Base-by-base conservation (phyloP, 2,888 invertebrate genomes). In the Ennomos fuscantarius region DNA sequence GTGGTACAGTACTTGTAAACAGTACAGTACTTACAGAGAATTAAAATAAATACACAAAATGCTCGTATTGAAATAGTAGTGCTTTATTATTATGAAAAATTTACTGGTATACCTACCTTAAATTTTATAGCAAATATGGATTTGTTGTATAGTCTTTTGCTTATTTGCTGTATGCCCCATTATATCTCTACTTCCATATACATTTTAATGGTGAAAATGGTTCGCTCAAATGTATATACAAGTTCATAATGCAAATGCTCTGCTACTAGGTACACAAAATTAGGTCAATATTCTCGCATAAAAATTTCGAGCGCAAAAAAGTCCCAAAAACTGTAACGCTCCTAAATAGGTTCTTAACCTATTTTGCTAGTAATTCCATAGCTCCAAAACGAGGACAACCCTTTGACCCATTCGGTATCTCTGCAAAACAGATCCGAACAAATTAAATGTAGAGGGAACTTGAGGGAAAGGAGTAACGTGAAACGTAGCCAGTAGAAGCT, bases 281-380 rank as follows among this genome's bases (percentile, higher is more conserved):
- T 70, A 60, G 74, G 78, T 74, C 74, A 77, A 72, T 71, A 70
- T 66, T 67, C 63, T 55, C 60, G 66, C 60, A 70, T 65, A 71
- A 70, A 24, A 76, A 66, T 60, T 66, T 63, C 62, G 65, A 65
- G 62, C 62, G 60, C 52, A 60, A 68, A 74, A 51, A 68, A 73
- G 68, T 71, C 66, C 67, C 61, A 67, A 74, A 66, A 75, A 70
- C 63, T 64, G 68, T 73, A 68, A 74, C 70, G 67, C 60, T 67
- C 57, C 65, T 55, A 63, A 73, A 75, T 74, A 65, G 71, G 61
- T 65, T 68, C 66, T 70, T 68, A 72, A 70, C 70, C 68, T 71
- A 70, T 72, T 73, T 75, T 49, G 63, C 53, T 66, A 66, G 66
- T 67, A 49, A 59, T 49, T 63, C 56, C 68, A 63, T 53, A 60